These are phyloP conservation scores for Halictus ligatus DNA, from an alignment of 2,888 invertebrate species.

Conservation along the genomic window DNA sequence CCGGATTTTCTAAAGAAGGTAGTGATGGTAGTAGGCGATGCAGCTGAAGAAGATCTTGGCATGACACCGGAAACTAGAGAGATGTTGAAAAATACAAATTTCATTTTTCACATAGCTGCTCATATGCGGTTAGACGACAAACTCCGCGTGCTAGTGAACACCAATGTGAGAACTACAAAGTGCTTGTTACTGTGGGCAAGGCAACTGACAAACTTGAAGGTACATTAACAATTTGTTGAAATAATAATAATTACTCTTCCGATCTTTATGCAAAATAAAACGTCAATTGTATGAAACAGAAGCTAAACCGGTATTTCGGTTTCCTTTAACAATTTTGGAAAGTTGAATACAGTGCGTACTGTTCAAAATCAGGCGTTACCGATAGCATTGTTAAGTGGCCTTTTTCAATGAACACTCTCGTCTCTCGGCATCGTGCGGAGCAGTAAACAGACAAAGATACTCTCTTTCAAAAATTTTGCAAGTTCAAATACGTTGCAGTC, in stretches of 20 bases:
- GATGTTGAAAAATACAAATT: constrained; percentile 85
- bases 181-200: constrained; percentile 88
- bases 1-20: constrained; percentile 86
- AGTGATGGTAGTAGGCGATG: constrained; percentile 86
- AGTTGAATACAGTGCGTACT: too few relatives aligned
- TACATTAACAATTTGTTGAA: constrained; percentile 70
- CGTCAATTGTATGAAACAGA: too few relatives aligned
- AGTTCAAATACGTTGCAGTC: too few relatives aligned
- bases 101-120: constrained; percentile 91
- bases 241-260: too few relatives aligned
- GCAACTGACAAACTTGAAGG: constrained; percentile 88
- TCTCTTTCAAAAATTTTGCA: too few relatives aligned
- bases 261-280: too few relatives aligned
- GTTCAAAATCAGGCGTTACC: too few relatives aligned
- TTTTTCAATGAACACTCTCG: too few relatives aligned
- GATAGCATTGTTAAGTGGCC: too few relatives aligned
- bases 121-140: constrained; percentile 91
- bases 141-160: constrained; percentile 87
- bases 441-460: too few relatives aligned
- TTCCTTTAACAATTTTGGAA: too few relatives aligned
- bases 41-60: constrained; percentile 85
- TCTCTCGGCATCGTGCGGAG: too few relatives aligned
- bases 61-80: constrained; percentile 85
- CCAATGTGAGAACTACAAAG: constrained; percentile 89
- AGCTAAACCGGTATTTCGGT: neutral